These are phyloP conservation scores for Seriola rivoliana DNA, from an alignment of 2,113 vertebrate species.

Conservation along the genomic window DNA sequence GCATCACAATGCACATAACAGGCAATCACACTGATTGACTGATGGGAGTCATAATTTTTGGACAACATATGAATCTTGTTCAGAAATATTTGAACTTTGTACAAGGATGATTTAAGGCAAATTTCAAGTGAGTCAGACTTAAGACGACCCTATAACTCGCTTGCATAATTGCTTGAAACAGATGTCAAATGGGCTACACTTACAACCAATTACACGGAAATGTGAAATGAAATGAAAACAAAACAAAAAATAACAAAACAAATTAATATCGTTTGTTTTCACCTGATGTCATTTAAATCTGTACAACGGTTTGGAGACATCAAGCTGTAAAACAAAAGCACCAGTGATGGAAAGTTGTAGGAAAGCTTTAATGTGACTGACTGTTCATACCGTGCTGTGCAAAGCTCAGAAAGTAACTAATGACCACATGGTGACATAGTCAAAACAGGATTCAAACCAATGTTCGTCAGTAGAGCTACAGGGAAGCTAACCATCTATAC, in stretches of 20 bases:
- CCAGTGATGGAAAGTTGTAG: no score
- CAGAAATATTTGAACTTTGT: background rate
- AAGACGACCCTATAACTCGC: no score
- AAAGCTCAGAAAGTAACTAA: background rate
- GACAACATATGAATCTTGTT: background rate
- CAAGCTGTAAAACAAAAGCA: background rate
- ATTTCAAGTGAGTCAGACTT: background rate
- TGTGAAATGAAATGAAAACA: background rate
- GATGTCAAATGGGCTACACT: background rate
- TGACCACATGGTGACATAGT: constrained; percentile 23
- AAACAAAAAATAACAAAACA: no score
- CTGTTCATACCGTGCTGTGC: background rate
- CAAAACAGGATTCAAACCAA: constrained; percentile 61
- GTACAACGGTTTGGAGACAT: background rate
- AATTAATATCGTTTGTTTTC: no score
- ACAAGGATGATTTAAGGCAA: no score
- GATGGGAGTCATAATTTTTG: background rate
- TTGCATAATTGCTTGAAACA: background rate
- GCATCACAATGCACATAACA: background rate
- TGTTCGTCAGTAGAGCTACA: constrained; percentile 24
- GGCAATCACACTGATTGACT: background rate
- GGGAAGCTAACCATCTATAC: constrained; percentile 31
- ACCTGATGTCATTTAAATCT: background rate
- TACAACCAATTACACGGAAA: background rate
- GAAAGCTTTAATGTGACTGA: background rate